Percentiles rank a stretch among this genome's conserved stretches.
phyloP scores from a whole-genome alignment of 1,140 invertebrate genomes.

The Polypedilum vanderplanki region DNA sequence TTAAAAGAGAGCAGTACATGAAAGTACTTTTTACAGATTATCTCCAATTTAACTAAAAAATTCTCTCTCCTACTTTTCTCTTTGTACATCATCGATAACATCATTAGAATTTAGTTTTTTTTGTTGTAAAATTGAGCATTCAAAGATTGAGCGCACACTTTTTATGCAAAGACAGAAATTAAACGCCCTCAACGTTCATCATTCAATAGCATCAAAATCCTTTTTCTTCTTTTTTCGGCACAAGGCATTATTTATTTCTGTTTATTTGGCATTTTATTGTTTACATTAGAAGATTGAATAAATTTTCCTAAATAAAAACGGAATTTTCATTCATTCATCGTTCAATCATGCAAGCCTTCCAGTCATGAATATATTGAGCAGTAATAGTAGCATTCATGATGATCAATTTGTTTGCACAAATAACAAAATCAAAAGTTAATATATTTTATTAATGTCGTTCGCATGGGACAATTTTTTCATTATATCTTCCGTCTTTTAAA shows the following conservation, averaged over 20 bases:
- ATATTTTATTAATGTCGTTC: constrained; percentile 23
- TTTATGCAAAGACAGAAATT: not conserved
- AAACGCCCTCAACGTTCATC: not conserved
- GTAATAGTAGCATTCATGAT: not conserved
- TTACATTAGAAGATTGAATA: not conserved
- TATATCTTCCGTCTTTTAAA: not conserved
- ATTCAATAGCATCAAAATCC: no score
- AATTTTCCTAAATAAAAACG: not conserved
- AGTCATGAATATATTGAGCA: not conserved
- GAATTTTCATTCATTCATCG: not conserved
- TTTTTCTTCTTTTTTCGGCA: no score
- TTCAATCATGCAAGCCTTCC: not conserved
- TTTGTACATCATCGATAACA: not conserved
- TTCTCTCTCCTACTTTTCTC: not conserved
- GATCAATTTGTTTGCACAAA: constrained; percentile 25
- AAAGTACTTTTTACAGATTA: constrained; percentile 22
- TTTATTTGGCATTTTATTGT: not conserved
- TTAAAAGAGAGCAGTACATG: not conserved
- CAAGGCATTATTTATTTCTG: no score
- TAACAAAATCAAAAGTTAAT: constrained; percentile 28
- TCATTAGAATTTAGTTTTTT: constrained; percentile 1
- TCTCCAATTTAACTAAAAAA: constrained; percentile 2
- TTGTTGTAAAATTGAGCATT: constrained; percentile 19
- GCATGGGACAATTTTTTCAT: not conserved
- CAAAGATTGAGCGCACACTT: not conserved